These are phyloP conservation scores for Hermaeophaga mercurialis DNA, from an alignment of 2,888 invertebrate genomes.

Conservation along the genomic window DNA sequence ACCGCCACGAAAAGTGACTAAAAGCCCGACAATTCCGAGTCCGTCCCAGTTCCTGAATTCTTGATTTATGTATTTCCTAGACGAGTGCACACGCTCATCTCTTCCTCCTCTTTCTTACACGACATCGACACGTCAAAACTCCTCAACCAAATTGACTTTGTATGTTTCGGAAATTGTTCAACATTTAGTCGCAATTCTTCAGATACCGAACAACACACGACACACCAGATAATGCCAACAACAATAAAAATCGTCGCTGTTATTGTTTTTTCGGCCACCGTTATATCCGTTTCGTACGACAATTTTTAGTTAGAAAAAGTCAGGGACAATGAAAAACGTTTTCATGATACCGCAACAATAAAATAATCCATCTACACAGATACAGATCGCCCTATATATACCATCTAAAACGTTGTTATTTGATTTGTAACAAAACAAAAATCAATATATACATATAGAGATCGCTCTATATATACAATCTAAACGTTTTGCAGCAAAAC, in stretches of 20 bases:
- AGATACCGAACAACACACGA: constrained; percentile 8
- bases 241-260: constrained; percentile 10
- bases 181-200: constrained; percentile 38
- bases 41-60: constrained; percentile 7
- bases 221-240: constrained; percentile 10
- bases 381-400: too few relatives aligned
- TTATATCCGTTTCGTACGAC: constrained; percentile 1
- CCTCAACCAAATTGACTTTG: constrained; percentile 53
- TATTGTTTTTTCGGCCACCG: neutral
- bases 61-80: constrained; percentile 6
- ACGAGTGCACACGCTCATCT: constrained; percentile 3
- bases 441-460: too few relatives aligned
- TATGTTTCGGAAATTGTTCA: constrained; percentile 56
- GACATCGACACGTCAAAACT: constrained; percentile 6
- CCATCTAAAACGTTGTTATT: too few relatives aligned
- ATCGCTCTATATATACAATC: too few relatives aligned
- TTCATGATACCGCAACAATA: too few relatives aligned
- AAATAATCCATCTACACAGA: too few relatives aligned
- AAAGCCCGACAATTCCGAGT: neutral
- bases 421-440: too few relatives aligned
- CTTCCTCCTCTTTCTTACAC: neutral
- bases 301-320: too few relatives aligned
- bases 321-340: too few relatives aligned
- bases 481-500: too few relatives aligned
- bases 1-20: constrained; percentile 1